Evolutionary conservation across 2,888 invertebrate genomes (phyloP), one percentile per base, ranked within the genome.

Genomic region (Brachylomia viminalis): DNA sequence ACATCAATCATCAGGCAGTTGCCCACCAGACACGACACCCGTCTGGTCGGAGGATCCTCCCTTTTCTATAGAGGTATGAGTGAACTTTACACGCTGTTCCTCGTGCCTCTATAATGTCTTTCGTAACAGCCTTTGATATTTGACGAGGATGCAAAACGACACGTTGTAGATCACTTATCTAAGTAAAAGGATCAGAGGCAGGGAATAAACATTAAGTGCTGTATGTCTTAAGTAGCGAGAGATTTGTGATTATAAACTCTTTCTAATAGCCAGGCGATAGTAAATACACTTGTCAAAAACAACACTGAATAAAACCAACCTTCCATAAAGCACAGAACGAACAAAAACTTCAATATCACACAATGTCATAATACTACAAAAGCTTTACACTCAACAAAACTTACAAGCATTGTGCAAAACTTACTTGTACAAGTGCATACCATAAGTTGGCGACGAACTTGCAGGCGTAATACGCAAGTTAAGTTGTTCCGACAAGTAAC

Each of bases 381-480:
- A 59, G 72, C 65, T 77, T 67, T 23, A 62, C 20, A 70, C 62
- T 56, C 42, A n/a, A 72, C 49, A 30, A 59, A 65, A 75, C 45
- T 75, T 66, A 20, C 42, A 71, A 76, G 72, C 66, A 77, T 64
- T 64, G 58, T 42, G 65, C 30, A 56, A 67, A 81, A 64, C 67
- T 72, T 47, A 23, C n/a, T 65, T 65, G 42, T 23, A 42, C 68
- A 83, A 83, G 79, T 79, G 62, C 69, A 79, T 58, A 58, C 58
- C 52, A 49, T 17, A 56, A 78, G 72, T 72, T 75, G 54, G 61
- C 33, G 69, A 59, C 38, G 8, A 69, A 67, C 59, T 80, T 75
- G 52, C 64, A 67, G 17, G 56, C 38, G 58, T 70, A 70, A 56
- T 74, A 59, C 70, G n/a, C 71, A 68, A 79, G 74, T 75, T 73